phyloP scores from a whole-genome alignment of 2,797 vertebrate species.

The Lepilemur ruficaudatus region DNA sequence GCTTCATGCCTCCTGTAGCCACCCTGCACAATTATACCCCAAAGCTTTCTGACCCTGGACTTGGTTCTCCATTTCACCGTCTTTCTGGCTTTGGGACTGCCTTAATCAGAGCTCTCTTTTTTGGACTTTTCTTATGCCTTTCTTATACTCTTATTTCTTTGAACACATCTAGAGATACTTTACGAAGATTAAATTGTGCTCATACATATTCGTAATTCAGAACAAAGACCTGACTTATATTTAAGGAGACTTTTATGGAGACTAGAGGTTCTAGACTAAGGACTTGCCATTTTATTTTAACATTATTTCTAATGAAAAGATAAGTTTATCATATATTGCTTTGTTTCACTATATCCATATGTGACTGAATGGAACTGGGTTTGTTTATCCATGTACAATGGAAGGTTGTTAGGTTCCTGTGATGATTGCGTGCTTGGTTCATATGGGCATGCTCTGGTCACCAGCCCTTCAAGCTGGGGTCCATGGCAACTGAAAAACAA shows the following conservation, averaged over 20 bases:
- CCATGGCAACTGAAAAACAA: background rate
- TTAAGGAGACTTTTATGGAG: background rate
- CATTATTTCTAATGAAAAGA: background rate
- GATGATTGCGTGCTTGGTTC: background rate
- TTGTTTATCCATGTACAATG: background rate
- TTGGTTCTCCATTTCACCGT: background rate
- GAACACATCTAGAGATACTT: background rate
- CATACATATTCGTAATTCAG: background rate
- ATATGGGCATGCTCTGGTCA: background rate
- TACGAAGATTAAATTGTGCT: background rate
- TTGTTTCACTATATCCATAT: background rate
- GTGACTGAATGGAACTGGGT: background rate
- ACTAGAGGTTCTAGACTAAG: background rate
- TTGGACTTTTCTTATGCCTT: background rate
- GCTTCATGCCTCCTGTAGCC: background rate
- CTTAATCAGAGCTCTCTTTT: background rate
- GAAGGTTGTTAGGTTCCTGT: background rate
- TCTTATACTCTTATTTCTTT: background rate
- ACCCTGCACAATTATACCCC: background rate
- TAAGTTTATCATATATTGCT: background rate
- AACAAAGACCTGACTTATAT: background rate
- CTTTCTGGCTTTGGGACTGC: background rate
- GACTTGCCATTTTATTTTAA: conserved; percentile 10
- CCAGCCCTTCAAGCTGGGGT: background rate
- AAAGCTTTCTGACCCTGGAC: background rate